Evolutionary conservation across 2,888 invertebrate species (phyloP).

Genomic region (Laothoe populi): DNA sequence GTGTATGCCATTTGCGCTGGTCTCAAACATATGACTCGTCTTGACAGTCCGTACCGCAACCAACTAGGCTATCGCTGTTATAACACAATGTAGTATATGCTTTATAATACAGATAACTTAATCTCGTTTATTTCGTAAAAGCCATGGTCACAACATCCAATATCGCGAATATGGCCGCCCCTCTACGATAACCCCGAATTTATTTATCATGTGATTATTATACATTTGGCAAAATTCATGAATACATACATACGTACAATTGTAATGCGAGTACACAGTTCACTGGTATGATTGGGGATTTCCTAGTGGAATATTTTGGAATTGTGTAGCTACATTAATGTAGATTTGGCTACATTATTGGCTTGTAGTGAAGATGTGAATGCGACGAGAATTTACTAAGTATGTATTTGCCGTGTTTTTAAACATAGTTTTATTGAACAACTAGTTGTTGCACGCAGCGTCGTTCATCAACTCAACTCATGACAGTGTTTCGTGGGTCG

Average conservation of each 20-base stretch:
- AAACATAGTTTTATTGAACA: no score
- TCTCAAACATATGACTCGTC: no score
- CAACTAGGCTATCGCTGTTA: no score
- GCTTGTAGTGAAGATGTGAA: background rate
- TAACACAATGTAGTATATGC: no score
- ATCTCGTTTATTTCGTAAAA: conserved; percentile 20
- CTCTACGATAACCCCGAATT: conserved; percentile 74
- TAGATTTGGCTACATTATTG: background rate
- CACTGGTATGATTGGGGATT: conserved; percentile 6
- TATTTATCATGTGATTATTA: conserved; percentile 77
- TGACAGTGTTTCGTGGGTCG: no score
- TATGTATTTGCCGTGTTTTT: no score
- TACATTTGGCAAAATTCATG: conserved; percentile 52
- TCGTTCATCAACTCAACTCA: no score
- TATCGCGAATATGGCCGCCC: conserved; percentile 66
- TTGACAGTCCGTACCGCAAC: no score
- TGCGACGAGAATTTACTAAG: no score
- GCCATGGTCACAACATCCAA: conserved; percentile 50
- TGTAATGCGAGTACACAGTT: conserved; percentile 8
- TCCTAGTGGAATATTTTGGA: background rate
- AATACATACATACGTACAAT: conserved; percentile 33
- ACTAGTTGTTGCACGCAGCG: no score
- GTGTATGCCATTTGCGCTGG: no score
- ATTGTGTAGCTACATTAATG: background rate
- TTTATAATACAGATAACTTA: no score